Conservation (phyloP, 2,888 invertebrate species). For the Nebria salina region DNA sequence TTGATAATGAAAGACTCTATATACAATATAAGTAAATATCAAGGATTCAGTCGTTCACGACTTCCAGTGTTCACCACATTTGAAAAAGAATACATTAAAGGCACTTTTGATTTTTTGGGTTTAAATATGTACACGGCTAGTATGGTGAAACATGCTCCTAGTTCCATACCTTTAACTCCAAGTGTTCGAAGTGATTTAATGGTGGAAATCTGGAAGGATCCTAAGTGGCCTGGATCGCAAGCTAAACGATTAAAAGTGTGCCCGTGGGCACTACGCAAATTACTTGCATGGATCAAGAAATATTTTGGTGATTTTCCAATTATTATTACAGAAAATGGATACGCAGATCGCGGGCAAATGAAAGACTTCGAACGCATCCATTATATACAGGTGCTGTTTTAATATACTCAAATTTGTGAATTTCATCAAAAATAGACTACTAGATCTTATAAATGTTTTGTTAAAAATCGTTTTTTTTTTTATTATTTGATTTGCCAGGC, state of each 20-base stretch:
- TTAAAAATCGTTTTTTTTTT: too few relatives aligned
- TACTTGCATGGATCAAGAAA: conserved; percentile 63
- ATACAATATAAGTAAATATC: conserved; percentile 65
- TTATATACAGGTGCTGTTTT: conserved; percentile 53
- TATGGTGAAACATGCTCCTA: conserved; percentile 26
- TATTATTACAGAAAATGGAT: conserved; percentile 70
- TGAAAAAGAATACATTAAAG: conserved; percentile 61
- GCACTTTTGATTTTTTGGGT: conserved; percentile 65
- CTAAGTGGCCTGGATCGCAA: conserved; percentile 63
- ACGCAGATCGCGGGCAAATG: conserved; percentile 63
- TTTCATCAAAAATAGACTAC: background rate
- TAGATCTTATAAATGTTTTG: too few relatives aligned
- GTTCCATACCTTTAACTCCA: background rate
- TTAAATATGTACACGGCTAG: conserved; percentile 64
- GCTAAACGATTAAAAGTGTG: conserved; percentile 64
- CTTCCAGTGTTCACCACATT: conserved; percentile 67
- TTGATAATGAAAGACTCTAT: conserved; percentile 66
- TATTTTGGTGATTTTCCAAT: conserved; percentile 64
- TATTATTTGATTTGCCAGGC: conserved; percentile 48
- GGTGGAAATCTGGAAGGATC: conserved; percentile 60
- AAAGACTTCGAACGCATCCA: conserved; percentile 63
- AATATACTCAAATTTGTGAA: background rate
- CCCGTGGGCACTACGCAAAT: conserved; percentile 68
- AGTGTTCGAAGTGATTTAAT: conserved; percentile 56
- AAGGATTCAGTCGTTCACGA: conserved; percentile 63